Base-by-base conservation (phyloP, 2,797 vertebrate genomes). In the Brotula barbata region DNA sequence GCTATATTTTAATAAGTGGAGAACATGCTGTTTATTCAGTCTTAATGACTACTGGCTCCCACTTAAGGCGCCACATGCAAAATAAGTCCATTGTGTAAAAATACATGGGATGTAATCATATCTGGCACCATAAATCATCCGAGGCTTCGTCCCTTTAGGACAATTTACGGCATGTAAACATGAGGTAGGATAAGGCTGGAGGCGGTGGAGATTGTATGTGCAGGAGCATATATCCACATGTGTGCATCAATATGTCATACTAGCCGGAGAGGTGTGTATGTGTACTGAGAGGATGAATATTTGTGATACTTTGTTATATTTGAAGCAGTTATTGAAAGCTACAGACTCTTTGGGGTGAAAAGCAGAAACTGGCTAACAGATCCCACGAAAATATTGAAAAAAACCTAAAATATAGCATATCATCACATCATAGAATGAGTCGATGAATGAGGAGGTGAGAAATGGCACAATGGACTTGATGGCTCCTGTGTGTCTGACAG, bases 41-140 rank as follows among this genome's bases (percentile, higher is more conserved):
- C 65, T 73, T 73, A 87, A 86, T 68, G 78, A 67, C 59, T 44
- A 79, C 84, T 67, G 75, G 45, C 68, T 64, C 63, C 80, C 68
- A 83, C 78, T 86, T 79, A 75, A 71, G 69, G 58, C 63, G 16
- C 20, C 62, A 12, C 69, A 63, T 68, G 69, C 72, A 86, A 57
- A 83, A 66, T 37, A 54, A 45, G 61, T 68, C 83, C 79, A 58
- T 40, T 75, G 69, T 81, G 75, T 78, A 78, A 88, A 85, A 80
- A 85, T 68, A 79, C 49, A 68, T 71, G 28, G 56, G 63, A 83
- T 80, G 64, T 77, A 83, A 86, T 85, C 76, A 78, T 74, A 85
- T 82, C 80, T 83, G 80, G 80, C 67, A 78, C 51, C 54, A 77
- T 79, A 82, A 65, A 85, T 72, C 75, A 89, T 72, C 71, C 52